Percentiles rank a stretch among this genome's conserved stretches.
phyloP scores from a whole-genome alignment of 2,888 invertebrate species.

The Cataglyphis albicans region DNA sequence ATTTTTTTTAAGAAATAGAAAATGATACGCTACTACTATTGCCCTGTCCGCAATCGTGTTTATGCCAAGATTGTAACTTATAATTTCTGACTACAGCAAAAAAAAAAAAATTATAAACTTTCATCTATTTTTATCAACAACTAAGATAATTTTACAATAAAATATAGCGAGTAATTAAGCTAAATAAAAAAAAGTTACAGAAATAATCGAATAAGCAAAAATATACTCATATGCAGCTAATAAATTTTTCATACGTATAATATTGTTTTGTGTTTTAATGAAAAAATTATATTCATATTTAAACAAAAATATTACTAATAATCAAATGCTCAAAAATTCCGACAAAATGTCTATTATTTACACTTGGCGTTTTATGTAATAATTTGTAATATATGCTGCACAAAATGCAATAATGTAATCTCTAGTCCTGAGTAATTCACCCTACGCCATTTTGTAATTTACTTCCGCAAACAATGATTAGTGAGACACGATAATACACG shows the following conservation, averaged over 20 bases:
- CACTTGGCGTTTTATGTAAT: not conserved
- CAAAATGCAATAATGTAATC: not conserved
- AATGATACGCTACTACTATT: not conserved
- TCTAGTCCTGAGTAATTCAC: not conserved
- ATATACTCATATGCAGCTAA: not conserved
- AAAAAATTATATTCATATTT: not conserved
- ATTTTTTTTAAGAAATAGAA: not conserved
- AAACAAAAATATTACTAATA: not conserved
- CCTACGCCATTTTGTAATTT: slow-evolving; percentile 25
- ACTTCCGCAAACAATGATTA: slow-evolving; percentile 2
- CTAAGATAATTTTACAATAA: not conserved
- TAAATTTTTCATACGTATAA: not conserved
- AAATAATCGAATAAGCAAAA: not conserved
- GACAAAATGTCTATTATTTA: not conserved
- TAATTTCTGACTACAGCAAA: not conserved
- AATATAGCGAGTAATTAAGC: not conserved
- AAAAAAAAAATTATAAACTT: not conserved
- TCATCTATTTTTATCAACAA: not conserved
- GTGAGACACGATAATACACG: slow-evolving; percentile 1
- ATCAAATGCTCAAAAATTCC: not conserved
- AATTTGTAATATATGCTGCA: not conserved
- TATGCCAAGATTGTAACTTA: not conserved
- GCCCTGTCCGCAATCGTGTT: not conserved
- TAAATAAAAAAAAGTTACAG: not conserved
- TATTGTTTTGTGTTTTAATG: not conserved